Conservation (phyloP, 2,888 invertebrate genomes). For the Cephus runcator region DNA sequence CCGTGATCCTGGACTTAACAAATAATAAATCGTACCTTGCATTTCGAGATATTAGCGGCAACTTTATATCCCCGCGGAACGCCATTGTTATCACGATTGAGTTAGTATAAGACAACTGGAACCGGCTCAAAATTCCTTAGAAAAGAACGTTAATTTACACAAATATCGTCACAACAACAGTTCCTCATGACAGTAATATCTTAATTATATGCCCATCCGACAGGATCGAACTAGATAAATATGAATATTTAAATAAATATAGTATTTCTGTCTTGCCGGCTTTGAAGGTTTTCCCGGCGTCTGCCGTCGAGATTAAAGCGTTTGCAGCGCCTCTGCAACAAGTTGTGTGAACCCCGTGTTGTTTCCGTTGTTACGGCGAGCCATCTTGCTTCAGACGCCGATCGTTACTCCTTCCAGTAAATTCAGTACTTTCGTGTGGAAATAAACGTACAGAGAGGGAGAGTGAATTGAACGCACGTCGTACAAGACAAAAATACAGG, state of each 20-base stretch:
- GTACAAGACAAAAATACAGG: slow-evolving; percentile 11
- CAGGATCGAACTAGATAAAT: background rate
- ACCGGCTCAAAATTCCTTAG: background rate
- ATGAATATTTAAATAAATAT: background rate
- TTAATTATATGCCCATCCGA: background rate
- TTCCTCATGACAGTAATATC: background rate
- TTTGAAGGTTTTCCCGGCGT: background rate
- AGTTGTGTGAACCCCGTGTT: slow-evolving; percentile 47
- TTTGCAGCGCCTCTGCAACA: background rate
- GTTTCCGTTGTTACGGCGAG: slow-evolving; percentile 50
- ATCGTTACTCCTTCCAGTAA: slow-evolving; percentile 40
- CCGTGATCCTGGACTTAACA: background rate
- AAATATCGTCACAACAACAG: background rate
- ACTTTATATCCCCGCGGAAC: background rate
- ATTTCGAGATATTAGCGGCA: background rate
- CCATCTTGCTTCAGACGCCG: slow-evolving; percentile 46
- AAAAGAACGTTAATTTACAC: background rate
- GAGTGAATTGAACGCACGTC: background rate
- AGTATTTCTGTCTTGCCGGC: background rate
- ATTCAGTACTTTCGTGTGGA: slow-evolving; percentile 32
- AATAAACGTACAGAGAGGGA: slow-evolving; percentile 8
- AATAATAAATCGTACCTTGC: background rate
- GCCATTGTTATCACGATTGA: background rate
- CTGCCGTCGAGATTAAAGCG: background rate
- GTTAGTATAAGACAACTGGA: background rate